A percentile compares a stretch with the other conserved stretches of the same genome.
phyloP scores from a whole-genome alignment of 2,113 vertebrate genomes.

The Romanogobio albipinnatus region DNA sequence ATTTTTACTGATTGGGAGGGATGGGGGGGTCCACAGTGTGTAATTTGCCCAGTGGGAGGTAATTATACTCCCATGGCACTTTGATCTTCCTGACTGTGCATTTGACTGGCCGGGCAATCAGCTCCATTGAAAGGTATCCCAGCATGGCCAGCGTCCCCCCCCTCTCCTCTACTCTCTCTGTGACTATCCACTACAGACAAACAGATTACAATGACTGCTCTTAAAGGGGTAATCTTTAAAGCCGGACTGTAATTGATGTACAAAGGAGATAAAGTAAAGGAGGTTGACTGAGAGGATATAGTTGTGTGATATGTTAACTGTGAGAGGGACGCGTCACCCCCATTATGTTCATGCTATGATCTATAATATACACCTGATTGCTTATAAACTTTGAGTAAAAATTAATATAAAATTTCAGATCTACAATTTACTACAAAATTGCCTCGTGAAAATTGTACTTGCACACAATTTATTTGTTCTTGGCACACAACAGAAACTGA shows the following conservation, averaged over 20 bases:
- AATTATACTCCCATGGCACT: constrained; percentile 79
- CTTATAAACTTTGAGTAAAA: neutral
- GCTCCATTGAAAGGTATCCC: constrained; percentile 56
- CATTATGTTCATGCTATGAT: neutral
- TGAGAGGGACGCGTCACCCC: neutral
- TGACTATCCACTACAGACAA: constrained; percentile 40
- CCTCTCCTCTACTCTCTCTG: constrained; percentile 38
- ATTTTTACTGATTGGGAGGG: constrained; percentile 69
- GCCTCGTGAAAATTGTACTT: neutral
- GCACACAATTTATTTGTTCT: too few species aligned
- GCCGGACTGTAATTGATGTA: constrained; percentile 57
- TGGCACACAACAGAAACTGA: neutral
- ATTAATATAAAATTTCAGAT: neutral
- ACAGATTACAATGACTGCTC: constrained; percentile 53
- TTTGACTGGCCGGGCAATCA: constrained; percentile 76
- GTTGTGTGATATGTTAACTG: constrained; percentile 5
- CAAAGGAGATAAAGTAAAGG: constrained; percentile 45
- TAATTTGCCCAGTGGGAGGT: constrained; percentile 73
- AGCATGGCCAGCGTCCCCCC: constrained; percentile 45
- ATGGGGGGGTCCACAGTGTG: constrained; percentile 55
- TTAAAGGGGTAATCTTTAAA: constrained; percentile 56
- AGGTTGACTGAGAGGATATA: constrained; percentile 13
- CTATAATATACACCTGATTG: neutral
- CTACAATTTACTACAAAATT: neutral
- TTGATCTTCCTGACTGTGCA: constrained; percentile 80